Conservation (phyloP, 2,113 vertebrate species). For the Syngnathus scovelli region DNA sequence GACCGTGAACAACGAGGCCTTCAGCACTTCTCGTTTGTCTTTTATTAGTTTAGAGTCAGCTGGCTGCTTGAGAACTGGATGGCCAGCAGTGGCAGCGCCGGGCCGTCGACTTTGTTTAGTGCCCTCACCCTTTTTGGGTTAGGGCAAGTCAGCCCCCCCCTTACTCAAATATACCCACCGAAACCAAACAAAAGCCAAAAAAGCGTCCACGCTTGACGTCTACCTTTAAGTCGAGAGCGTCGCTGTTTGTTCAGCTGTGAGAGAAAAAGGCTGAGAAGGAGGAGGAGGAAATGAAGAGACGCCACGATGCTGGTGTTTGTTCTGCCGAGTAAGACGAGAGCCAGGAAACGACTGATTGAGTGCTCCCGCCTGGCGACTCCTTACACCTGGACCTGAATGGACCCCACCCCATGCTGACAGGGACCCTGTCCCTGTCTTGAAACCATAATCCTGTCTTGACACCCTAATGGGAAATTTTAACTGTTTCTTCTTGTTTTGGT, state of each 20-base stretch:
- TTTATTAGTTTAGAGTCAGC: no score
- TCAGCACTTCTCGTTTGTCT: slow-evolving; percentile 2
- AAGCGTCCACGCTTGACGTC: slow-evolving; percentile 49
- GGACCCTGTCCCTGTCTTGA: no score
- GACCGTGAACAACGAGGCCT: slow-evolving; percentile 35
- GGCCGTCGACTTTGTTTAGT: slow-evolving; percentile 35
- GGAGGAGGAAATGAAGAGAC: slow-evolving; percentile 63
- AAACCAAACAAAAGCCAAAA: background rate
- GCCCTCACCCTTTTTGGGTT: slow-evolving; percentile 26
- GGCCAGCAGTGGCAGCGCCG: background rate
- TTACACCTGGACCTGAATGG: slow-evolving; percentile 11
- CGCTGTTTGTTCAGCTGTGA: slow-evolving; percentile 76
- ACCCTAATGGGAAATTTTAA: background rate
- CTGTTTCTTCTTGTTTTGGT: background rate
- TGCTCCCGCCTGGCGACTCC: slow-evolving; percentile 26
- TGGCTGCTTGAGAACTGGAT: no score
- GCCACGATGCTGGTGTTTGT: slow-evolving; percentile 41
- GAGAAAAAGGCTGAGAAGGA: slow-evolving; percentile 31
- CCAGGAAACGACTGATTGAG: slow-evolving; percentile 52
- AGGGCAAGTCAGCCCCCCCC: slow-evolving; percentile 8
- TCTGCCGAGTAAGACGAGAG: slow-evolving; percentile 65
- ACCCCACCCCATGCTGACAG: background rate
- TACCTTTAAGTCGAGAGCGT: slow-evolving; percentile 55
- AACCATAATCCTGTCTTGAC: background rate
- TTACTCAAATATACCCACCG: slow-evolving; percentile 43